Evolutionary conservation across 2,888 invertebrate species (phyloP).

Genomic region (Dilophus febrilis): DNA sequence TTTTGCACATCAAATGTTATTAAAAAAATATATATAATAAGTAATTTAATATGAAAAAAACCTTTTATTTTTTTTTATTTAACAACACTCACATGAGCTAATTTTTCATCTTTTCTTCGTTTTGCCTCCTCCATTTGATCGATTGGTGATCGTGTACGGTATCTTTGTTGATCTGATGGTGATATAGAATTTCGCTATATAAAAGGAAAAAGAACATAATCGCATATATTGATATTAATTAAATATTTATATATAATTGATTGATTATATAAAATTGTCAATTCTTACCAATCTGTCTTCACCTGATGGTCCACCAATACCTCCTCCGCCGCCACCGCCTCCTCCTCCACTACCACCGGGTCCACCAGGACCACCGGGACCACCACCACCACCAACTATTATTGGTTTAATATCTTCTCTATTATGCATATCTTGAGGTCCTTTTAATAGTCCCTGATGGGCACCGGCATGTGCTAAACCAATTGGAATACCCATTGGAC

Average conservation of each 20-base stretch:
- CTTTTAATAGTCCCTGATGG: constrained; percentile 29
- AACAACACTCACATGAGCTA: constrained; percentile 62
- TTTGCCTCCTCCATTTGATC: constrained; percentile 59
- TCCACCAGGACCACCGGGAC: too few species aligned
- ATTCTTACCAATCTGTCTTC: constrained; percentile 40
- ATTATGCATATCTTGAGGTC: constrained; percentile 30
- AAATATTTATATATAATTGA: neutral
- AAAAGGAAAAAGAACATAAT: constrained; percentile 13
- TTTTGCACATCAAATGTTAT: too few species aligned
- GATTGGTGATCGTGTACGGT: constrained; percentile 60
- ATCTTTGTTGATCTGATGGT: constrained; percentile 66
- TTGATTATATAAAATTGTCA: constrained; percentile 9
- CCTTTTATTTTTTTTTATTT: too few species aligned
- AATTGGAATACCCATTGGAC: constrained; percentile 30
- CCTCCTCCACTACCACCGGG: constrained; percentile 28
- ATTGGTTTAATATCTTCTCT: constrained; percentile 29
- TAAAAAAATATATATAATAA: too few species aligned
- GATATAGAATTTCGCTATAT: constrained; percentile 65
- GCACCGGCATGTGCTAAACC: constrained; percentile 25
- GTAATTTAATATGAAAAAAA: too few species aligned
- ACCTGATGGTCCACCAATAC: constrained; percentile 32
- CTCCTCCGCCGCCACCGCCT: too few species aligned
- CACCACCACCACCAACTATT: too few species aligned
- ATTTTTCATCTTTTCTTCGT: constrained; percentile 73
- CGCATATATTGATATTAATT: neutral